Evolutionary conservation across 2,888 invertebrate genomes (phyloP).

Genomic region (Drosophila helvetica): DNA sequence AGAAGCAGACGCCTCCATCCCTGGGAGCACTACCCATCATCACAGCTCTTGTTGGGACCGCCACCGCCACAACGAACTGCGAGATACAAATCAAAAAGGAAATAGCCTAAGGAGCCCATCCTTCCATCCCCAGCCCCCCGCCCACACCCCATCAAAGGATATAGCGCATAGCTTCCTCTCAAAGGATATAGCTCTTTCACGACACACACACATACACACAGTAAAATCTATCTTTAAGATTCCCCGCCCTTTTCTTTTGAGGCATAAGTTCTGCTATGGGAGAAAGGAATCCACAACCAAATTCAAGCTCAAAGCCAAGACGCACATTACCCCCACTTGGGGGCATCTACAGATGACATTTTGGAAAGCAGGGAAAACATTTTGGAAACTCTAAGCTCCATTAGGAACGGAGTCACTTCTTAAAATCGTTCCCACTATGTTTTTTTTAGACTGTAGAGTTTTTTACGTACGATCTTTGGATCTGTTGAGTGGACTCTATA

Average conservation of each 20-base stretch:
- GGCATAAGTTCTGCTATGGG: constrained; percentile 26
- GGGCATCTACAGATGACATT: constrained; percentile 3
- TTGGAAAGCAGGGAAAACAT: constrained; percentile 2
- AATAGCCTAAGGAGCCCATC: constrained; percentile 62
- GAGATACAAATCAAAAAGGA: constrained; percentile 82
- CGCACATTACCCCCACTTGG: constrained; percentile 23
- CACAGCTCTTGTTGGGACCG: background rate
- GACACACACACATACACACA: constrained; percentile 35
- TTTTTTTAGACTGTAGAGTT: background rate
- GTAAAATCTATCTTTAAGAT: constrained; percentile 20
- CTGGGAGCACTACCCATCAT: constrained; percentile 41
- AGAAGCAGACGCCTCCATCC: constrained; percentile 75
- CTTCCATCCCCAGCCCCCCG: background rate
- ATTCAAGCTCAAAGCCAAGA: constrained; percentile 40
- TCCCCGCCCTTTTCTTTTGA: constrained; percentile 3
- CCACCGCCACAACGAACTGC: constrained; percentile 74
- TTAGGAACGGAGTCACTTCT: background rate
- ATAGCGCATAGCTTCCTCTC: constrained; percentile 17
- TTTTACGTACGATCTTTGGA: background rate
- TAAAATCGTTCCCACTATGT: background rate
- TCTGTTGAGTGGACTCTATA: background rate
- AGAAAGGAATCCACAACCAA: constrained; percentile 1
- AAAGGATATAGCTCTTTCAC: constrained; percentile 53
- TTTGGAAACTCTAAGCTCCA: background rate
- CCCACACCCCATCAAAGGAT: constrained; percentile 18